These are phyloP conservation scores for Drosophila pachea DNA, from an alignment of 1,140 invertebrate species.

Conservation along the genomic window DNA sequence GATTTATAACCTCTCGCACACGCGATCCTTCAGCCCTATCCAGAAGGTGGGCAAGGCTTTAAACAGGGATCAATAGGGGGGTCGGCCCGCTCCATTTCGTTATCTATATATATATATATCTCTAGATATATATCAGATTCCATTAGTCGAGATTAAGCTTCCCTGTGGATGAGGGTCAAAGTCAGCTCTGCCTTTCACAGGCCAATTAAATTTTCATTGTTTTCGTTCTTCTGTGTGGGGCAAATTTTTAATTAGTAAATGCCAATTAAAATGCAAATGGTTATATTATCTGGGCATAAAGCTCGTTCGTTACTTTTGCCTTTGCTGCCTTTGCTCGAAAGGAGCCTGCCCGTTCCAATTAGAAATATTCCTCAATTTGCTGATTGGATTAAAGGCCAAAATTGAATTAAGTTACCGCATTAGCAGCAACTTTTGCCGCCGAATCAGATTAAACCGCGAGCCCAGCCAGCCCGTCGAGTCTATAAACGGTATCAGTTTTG, in stretches of 20 bases:
- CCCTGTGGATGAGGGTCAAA: slow-evolving; percentile 17
- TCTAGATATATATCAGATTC: too few relatives aligned
- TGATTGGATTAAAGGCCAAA: slow-evolving; percentile 71
- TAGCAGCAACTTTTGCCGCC: slow-evolving; percentile 39
- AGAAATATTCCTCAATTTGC: slow-evolving; percentile 62
- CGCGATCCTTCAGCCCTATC: slow-evolving; percentile 1
- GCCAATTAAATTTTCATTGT: slow-evolving; percentile 37
- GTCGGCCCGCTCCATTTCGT: too few relatives aligned
- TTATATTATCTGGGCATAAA: slow-evolving; percentile 57
- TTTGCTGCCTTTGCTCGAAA: too few relatives aligned
- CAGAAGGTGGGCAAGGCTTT: too few relatives aligned
- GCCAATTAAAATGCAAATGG: slow-evolving; percentile 70
- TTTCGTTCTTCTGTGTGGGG: slow-evolving; percentile 11
- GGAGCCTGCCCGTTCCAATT: slow-evolving; percentile 41
- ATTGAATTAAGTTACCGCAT: slow-evolving; percentile 73
- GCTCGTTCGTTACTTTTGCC: slow-evolving; percentile 11
- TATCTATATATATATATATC: too few relatives aligned
- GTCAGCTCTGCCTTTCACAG: neutral
- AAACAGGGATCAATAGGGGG: too few relatives aligned
- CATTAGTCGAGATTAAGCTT: too few relatives aligned
- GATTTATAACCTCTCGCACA: slow-evolving; percentile 56
- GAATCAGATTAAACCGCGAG: slow-evolving; percentile 24
- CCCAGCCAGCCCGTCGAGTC: neutral
- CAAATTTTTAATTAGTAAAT: slow-evolving; percentile 69
- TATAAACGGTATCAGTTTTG: slow-evolving; percentile 43